Base-by-base conservation (phyloP, 2,888 invertebrate species). In the Dolichopus griseipennis region DNA sequence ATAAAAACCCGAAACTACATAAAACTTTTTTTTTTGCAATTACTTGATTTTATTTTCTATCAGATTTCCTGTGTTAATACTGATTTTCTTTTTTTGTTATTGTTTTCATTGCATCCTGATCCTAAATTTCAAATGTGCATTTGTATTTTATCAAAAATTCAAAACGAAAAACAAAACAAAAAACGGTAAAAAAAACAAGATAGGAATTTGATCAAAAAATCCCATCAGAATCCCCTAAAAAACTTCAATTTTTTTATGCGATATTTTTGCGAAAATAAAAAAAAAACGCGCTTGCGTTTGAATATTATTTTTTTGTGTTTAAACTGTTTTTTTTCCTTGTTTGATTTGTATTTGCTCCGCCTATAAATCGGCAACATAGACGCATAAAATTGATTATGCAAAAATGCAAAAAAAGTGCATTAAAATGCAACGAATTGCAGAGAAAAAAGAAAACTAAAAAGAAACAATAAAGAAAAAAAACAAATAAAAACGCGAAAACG, bases 351-450 rank as follows among this genome's bases (percentile, higher is more conserved):
- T 64, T 64, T 64, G 64, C 64, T 37, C 64, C 64, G 64, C 64
- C 64, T 64, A 64, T 34, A 37, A 34, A 37, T 33, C 18, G 34
- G 64, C 64, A 64, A 64, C 64, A 37, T 64, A 37, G 64, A 64
- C 64, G 64, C 64, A 64, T 64, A 64, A 64, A 64, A 64, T 64
- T 64, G 64, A 64, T 64, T 64, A 64, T 64, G 64, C 64, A 64
- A 64, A 27, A 34, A 20, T 18, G 34, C n/a, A 64, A 64, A 64
- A 34, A 22, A 37, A 37, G 37, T 37, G 52, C 52, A 52, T 52
- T 18, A 52, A 52, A 52, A 52, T 52, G 52, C 52, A 52, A 52
- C 52, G 52, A 52, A 52, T 52, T 52, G 52, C 52, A 52, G 10
- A 18, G 18, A 52, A 52, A 52, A 52, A 18, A 52, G 6, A 52